Evolutionary conservation across 2,888 invertebrate genomes (phyloP).

Genomic region (Mythimna vitellina): DNA sequence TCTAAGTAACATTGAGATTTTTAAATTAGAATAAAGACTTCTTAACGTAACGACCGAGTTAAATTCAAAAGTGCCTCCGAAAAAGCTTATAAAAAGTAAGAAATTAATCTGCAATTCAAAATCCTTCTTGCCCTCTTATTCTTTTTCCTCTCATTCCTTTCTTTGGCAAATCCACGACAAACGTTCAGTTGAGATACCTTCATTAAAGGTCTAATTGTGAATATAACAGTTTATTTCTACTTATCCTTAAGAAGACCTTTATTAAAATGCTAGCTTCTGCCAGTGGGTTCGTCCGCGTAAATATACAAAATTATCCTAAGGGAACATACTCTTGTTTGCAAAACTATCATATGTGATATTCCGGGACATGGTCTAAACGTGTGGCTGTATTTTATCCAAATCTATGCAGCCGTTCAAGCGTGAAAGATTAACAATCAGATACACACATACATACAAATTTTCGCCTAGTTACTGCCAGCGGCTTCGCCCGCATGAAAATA

Average conservation of each 20-base stretch:
- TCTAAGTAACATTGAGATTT: conserved; percentile 64
- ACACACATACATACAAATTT: too few relatives aligned
- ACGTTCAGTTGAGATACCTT: conserved; percentile 64
- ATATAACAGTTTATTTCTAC: conserved; percentile 59
- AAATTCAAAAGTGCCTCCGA: conserved; percentile 78
- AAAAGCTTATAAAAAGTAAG: conserved; percentile 84
- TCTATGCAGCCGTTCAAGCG: too few relatives aligned
- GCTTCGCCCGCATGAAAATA: too few relatives aligned
- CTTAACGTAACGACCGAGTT: conserved; percentile 76
- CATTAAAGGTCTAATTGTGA: conserved; percentile 65
- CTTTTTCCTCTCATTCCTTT: conserved; percentile 72
- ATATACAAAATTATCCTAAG: too few relatives aligned
- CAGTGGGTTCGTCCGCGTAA: too few relatives aligned
- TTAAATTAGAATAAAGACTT: conserved; percentile 72
- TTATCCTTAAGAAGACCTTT: conserved; percentile 23
- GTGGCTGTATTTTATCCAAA: too few relatives aligned
- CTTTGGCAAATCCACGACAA: conserved; percentile 73
- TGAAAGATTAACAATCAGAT: too few relatives aligned
- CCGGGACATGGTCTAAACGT: too few relatives aligned
- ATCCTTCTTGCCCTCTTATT: conserved; percentile 77
- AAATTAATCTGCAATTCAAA: conserved; percentile 87
- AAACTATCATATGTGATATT: too few relatives aligned
- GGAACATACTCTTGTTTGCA: too few relatives aligned
- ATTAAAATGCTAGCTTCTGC: conserved; percentile 25
- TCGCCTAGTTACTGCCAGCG: too few relatives aligned